Percentiles rank a stretch among this genome's conserved stretches.
phyloP scores from a whole-genome alignment of 2,797 vertebrate species.

The Leucoraja ocellata region DNA sequence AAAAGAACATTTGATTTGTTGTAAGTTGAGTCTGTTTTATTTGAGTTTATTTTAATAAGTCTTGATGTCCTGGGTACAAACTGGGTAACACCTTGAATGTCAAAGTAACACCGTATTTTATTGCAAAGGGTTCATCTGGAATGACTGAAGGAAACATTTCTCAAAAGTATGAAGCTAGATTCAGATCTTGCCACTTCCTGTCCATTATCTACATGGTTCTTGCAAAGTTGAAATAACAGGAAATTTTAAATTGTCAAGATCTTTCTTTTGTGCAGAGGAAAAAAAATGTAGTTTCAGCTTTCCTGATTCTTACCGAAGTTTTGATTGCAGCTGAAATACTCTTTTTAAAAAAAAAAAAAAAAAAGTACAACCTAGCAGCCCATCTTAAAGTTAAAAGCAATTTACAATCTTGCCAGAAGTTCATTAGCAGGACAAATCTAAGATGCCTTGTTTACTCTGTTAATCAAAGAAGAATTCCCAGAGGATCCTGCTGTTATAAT shows the following conservation, averaged over 20 bases:
- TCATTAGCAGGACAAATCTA: neutral
- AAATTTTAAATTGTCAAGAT: neutral
- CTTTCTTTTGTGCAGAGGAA: neutral
- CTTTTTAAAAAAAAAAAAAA: neutral
- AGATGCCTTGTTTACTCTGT: neutral
- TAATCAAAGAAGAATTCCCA: neutral
- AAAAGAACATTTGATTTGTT: neutral
- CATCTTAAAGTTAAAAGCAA: neutral
- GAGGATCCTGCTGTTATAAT: neutral
- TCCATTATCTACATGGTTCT: neutral
- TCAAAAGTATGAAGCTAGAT: neutral
- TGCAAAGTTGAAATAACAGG: constrained; percentile 10
- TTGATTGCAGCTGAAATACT: neutral
- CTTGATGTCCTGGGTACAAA: neutral
- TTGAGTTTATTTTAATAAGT: neutral
- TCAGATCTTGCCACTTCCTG: neutral
- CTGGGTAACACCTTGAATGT: neutral
- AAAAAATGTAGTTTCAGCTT: neutral
- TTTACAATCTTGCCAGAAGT: neutral
- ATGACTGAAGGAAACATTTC: neutral
- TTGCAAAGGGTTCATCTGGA: neutral
- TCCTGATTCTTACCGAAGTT: neutral
- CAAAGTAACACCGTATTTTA: neutral
- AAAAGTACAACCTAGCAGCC: neutral
- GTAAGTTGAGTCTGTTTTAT: neutral